A percentile compares a stretch with the other conserved stretches of the same genome.
phyloP scores from a whole-genome alignment of 2,888 invertebrate species.

The Seira ritae region DNA sequence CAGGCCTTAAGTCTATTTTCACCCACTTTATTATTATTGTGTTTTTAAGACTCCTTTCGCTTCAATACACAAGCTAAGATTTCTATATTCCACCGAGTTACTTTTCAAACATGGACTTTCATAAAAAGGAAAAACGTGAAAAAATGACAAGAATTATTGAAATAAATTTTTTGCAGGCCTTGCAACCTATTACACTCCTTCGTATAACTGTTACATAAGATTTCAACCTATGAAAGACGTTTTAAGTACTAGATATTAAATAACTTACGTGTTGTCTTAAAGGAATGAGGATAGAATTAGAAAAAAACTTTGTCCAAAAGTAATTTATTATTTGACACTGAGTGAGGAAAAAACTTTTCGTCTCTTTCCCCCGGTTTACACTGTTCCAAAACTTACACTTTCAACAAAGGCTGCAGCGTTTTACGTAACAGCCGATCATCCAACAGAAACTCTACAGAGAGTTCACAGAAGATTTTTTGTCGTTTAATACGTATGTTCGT shows the following conservation, averaged over 20 bases:
- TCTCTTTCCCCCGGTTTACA: neutral
- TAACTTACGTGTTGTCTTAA: slow-evolving; percentile 26
- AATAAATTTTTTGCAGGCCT: too few species aligned
- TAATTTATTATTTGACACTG: slow-evolving; percentile 52
- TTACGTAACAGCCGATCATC: neutral
- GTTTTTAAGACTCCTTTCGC: neutral
- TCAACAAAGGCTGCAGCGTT: too few species aligned
- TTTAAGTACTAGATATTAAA: neutral
- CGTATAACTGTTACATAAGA: too few species aligned
- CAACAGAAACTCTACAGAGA: neutral
- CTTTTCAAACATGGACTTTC: neutral
- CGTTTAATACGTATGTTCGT: slow-evolving; percentile 16
- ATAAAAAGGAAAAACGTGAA: too few species aligned
- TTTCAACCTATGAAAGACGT: neutral
- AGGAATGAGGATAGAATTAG: neutral
- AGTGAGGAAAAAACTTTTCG: slow-evolving; percentile 5
- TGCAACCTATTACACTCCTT: too few species aligned
- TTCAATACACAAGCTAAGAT: neutral
- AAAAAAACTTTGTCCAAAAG: slow-evolving; percentile 30
- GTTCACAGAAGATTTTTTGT: neutral
- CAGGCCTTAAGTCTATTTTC: neutral
- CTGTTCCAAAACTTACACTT: neutral
- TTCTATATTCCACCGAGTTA: neutral
- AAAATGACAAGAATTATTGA: too few species aligned
- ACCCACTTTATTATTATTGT: neutral